These are phyloP conservation scores for Tetrax tetrax DNA, from an alignment of 2,113 vertebrate genomes.

Conservation along the genomic window DNA sequence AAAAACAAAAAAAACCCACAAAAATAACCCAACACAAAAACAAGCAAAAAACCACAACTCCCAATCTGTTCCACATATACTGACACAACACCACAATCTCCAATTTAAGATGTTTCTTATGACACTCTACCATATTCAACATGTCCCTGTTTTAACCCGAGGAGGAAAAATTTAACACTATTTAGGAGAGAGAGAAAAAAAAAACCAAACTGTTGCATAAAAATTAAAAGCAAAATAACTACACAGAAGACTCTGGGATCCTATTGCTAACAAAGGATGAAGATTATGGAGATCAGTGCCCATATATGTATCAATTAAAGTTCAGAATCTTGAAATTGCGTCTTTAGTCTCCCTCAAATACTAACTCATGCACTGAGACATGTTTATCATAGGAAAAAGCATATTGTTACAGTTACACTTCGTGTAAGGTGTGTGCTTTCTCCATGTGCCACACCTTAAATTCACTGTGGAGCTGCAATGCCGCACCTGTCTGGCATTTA, in stretches of 20 bases:
- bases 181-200: background rate
- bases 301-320: background rate
- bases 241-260: background rate
- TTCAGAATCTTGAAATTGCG: background rate
- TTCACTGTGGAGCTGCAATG: background rate
- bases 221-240: background rate
- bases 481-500: background rate
- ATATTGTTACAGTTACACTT: background rate
- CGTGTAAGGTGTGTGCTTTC: rapidly evolving
- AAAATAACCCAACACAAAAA: background rate
- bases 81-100: background rate
- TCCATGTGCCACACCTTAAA: background rate
- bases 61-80: background rate
- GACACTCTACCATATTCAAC: background rate
- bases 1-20: background rate
- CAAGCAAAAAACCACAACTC: background rate
- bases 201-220: background rate
- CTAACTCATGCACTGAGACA: background rate
- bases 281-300: background rate
- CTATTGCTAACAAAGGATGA: background rate
- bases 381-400: background rate
- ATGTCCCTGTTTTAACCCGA: background rate
- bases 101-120: background rate
- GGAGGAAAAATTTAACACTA: background rate
- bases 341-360: background rate